Evolutionary conservation across 2,888 invertebrate species (phyloP), one percentile per base, ranked within the genome.

Genomic region (Scaeva pyrastri): DNA sequence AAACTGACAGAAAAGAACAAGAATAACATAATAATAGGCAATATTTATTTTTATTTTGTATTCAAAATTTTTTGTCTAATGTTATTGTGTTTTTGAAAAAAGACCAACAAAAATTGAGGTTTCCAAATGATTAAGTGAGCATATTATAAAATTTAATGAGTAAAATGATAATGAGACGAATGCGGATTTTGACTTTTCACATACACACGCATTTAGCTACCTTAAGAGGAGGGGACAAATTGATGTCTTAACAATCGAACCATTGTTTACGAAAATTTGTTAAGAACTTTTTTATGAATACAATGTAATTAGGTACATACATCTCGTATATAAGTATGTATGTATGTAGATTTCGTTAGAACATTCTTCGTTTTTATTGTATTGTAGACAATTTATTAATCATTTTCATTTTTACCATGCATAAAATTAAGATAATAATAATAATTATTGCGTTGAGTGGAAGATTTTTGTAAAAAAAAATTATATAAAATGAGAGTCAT

Each of bases 161-260:
- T 60, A 72, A 77, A 66, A 77, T 62, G 56, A 8, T 64, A 64
- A 58, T n/a, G 21, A 21, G 36, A 14, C 36, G 71, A 66, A 82
- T 72, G 60, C 73, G 73, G 74, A 74, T 74, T 70, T 79, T 2
- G 21, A 58, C 12, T 43, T 45, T 26, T 56, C 11, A n/a, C 14
- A 48, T 10, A 19, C 1, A 7, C 31, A 31, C 8, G 31, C 8
- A 8, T 31, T 31, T 31, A 7, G 31, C 8, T 5, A 31, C 31
- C 6, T 31, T 31, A 7, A 7, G 45, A 62, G 45, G 39, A 52
- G 11, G 39, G 21, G 2, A 23, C n/a, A 26, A 39, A 41, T 19
- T 36, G 50, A 50, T 16, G 50, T 50, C 21, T 68, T 39, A 39
- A 39, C 31, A 68, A 52, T 23, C 10, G 7, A 52, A n/a, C 10